Base-by-base conservation (phyloP, 2,797 vertebrate genomes). In the Stomatorhinus walkeri region DNA sequence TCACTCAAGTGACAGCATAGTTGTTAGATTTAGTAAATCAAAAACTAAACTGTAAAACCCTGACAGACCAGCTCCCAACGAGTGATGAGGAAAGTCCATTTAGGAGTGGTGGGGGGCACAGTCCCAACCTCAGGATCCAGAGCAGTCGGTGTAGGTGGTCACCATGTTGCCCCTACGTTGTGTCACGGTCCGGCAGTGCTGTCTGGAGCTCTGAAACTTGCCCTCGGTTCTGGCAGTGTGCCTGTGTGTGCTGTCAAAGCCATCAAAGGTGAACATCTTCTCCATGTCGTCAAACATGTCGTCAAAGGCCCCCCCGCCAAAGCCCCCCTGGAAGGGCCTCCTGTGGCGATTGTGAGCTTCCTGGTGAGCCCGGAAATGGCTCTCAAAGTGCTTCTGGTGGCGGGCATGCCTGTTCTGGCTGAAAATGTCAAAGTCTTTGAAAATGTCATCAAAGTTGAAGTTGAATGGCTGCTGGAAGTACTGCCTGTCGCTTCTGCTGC, bases 101-200 rank as follows among this genome's bases (percentile, higher is more conserved):
- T 84, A 36, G 19, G 48, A 22, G 22, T 68, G 3, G 12, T 28
- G 32, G 90, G 90, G 92, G 72, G 89, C 91, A 87, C 89, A 90
- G 90, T 59, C 91, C 48, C 1, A 59, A 88, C 90, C 84, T 94
- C 6, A 91, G 28, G 95, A 87, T 16, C 96, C 96, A 6, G 97
- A 98, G 92, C 98, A 99, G 94, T 99, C 98, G 0, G 97, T 99
- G 89, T 99, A 99, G 0, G 98, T 99, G 54, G 98, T 98, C 89
- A 99, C 98, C 98, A 99, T 98, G 90, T 99, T 99, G 90, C 98
- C 98, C 94, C 96, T 95, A 88, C 98, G 95, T 87, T 99, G 97
- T 2, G 98, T 99, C 93, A 99, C 98, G 91, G 98, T 99, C 92
- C 97, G 97, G 89, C 98, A 99, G 92, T 99, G 97, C 56, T 96